These are phyloP conservation scores for Labroides dimidiatus DNA, from an alignment of 2,797 vertebrate species.

Conservation along the genomic window DNA sequence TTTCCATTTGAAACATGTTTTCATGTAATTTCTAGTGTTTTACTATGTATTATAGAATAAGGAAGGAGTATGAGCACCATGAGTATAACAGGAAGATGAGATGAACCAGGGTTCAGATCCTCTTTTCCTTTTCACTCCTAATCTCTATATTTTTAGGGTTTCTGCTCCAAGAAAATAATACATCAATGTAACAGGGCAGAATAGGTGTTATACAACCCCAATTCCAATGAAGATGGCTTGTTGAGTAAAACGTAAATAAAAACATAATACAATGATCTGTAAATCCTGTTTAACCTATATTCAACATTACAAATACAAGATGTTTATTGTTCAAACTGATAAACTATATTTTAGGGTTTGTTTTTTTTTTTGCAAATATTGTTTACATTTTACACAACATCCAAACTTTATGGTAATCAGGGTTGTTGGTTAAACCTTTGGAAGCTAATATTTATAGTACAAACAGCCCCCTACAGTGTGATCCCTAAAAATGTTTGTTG, in stretches of 20 bases:
- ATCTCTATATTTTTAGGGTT: background rate
- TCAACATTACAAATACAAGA: too few species aligned
- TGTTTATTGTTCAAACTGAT: too few species aligned
- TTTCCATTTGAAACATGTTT: background rate
- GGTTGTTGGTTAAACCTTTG: conserved; percentile 15
- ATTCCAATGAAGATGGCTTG: too few species aligned
- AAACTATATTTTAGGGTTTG: too few species aligned
- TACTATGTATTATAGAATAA: conserved; percentile 32
- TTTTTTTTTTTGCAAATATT: too few species aligned
- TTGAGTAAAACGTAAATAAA: too few species aligned
- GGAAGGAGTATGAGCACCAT: conserved; percentile 8
- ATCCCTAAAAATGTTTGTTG: background rate
- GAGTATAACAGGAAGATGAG: conserved; percentile 13
- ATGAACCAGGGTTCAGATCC: conserved; percentile 22
- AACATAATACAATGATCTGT: too few species aligned
- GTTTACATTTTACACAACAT: too few species aligned
- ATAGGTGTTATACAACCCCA: too few species aligned
- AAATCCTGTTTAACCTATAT: too few species aligned
- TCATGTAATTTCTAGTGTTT: conserved; percentile 9
- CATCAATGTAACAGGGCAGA: background rate
- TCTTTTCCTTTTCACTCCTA: conserved; percentile 18
- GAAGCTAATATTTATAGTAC: conserved; percentile 12
- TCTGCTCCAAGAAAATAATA: background rate
- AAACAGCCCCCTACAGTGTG: conserved; percentile 7
- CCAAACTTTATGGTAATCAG: too few species aligned